Conservation (phyloP, 2,888 invertebrate genomes). For the Matsumyia berberina region DNA sequence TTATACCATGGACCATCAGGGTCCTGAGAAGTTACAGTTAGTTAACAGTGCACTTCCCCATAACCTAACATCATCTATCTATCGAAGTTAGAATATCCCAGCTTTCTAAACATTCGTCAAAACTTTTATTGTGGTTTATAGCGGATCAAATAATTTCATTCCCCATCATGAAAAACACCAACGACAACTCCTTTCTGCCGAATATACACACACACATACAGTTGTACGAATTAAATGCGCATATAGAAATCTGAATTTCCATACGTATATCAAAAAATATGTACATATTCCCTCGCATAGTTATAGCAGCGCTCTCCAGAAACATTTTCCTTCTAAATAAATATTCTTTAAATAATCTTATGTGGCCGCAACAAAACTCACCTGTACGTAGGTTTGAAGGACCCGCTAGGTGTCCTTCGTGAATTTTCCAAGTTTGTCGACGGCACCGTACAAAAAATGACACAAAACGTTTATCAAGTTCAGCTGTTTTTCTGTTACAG, state of each 20-base stretch:
- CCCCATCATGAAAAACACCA: not conserved
- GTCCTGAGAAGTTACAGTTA: no score
- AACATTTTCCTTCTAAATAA: constrained; percentile 8
- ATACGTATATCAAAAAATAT: constrained; percentile 6
- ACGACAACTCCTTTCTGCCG: constrained; percentile 15
- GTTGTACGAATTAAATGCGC: constrained; percentile 10
- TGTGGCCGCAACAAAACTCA: not conserved
- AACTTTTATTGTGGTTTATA: no score
- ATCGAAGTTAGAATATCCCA: no score
- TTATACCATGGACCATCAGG: no score
- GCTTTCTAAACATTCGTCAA: no score
- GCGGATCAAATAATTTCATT: no score
- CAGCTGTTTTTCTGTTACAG: constrained; percentile 28
- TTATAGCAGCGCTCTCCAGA: not conserved
- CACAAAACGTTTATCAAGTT: constrained; percentile 8
- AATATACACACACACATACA: not conserved
- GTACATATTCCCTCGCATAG: constrained; percentile 1
- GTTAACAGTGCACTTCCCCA: no score
- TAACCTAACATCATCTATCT: no score
- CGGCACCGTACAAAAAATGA: not conserved
- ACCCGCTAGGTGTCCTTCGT: not conserved
- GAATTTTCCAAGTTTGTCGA: not conserved
- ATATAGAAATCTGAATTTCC: constrained; percentile 19
- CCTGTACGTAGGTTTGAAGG: constrained; percentile 2
- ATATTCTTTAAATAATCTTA: not conserved